phyloP scores from a whole-genome alignment of 2,113 vertebrate species.

The Gallinago paraguaiae region DNA sequence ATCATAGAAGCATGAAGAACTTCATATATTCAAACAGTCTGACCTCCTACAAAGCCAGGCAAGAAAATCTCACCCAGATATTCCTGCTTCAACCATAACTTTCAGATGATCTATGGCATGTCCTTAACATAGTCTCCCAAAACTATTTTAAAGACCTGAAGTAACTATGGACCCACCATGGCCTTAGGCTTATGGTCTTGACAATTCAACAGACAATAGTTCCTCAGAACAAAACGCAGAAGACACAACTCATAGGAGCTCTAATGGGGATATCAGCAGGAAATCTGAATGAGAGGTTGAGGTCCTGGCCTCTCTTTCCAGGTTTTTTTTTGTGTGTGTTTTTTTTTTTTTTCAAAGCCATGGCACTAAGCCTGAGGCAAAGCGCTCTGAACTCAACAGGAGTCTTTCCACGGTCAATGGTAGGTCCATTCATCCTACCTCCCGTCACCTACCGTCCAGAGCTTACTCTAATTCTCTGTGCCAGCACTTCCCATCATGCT shows the following conservation, averaged over 20 bases:
- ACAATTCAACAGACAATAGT: neutral
- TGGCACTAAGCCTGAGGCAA: neutral
- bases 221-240: neutral
- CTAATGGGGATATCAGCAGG: neutral
- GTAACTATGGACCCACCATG: fast-evolving
- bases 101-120: neutral
- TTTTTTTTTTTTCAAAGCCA: neutral
- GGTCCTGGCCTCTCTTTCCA: neutral
- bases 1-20: fast-evolving
- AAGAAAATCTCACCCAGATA: neutral
- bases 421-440: neutral
- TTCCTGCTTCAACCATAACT: neutral
- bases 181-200: neutral
- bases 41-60: neutral
- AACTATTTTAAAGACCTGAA: neutral
- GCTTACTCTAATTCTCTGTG: neutral
- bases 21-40: neutral
- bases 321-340: neutral
- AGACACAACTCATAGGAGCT: fast-evolving
- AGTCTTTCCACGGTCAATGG: fast-evolving
- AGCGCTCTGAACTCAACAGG: neutral
- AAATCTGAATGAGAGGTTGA: neutral
- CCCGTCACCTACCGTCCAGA: neutral
- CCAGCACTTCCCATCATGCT: neutral
- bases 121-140: neutral